Evolutionary conservation across 2,888 invertebrate species (phyloP), one percentile per base, ranked within the genome.

Genomic region (Xylota segnis): DNA sequence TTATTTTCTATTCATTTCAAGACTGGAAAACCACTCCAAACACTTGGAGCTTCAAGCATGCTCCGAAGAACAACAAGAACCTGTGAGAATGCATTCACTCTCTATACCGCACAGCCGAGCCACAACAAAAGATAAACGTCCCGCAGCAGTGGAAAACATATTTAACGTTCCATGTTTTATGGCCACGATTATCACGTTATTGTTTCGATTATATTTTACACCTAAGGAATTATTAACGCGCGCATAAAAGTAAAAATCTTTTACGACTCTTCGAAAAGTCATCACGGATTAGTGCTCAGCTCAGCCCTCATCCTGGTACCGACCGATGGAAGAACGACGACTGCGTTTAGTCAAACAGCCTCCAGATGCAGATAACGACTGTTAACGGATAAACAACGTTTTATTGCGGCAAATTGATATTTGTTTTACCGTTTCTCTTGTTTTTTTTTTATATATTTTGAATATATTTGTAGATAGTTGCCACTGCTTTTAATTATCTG

Each of bases 191-290:
- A 76, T 76, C 76, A 66, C 76, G 58, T 76, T 76, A 76, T 76
- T 76, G 76, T 76, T 66, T 76, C 76, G 76, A 76, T 76, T 76
- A 76, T 76, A 76, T 66, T 66, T 76, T 76, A 76, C 76, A 76
- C 76, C 66, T 76, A 27, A 40, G 66, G 66, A 66, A 65, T 65
- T 75, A 65, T 75, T 65, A 56, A 75, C 45, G 75, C 40, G 10
- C 37, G 58, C 66, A 66, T 66, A 58, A 76, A 65, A 66, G n/a
- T 45, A 16, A 66, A 50, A 58, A 50, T 18, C 50, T 76, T n/a
- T 76, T 76, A 76, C 47, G 76, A 76, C 50, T 52, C 16, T 58
- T 56, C n/a, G 65, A 65, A 50, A 63, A 43, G 72, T 29, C 52
- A 52, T 61, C 61, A 56, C 12, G 58, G 65, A 43, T 47, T 66